Evolutionary conservation across 2,113 vertebrate genomes (phyloP).

Genomic region (Gobio gobio): DNA sequence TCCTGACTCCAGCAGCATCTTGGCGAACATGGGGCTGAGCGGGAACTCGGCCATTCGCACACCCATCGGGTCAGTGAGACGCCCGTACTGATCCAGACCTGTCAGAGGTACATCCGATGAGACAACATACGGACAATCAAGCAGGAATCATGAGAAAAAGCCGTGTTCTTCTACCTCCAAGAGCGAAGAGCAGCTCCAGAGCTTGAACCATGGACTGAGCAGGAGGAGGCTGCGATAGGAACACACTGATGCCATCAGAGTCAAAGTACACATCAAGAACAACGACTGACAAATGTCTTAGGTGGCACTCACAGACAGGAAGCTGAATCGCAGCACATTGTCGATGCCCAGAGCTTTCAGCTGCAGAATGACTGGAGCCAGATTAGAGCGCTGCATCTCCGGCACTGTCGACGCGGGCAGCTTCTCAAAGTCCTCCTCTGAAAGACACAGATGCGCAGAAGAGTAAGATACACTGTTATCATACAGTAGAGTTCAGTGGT

Average conservation of each 20-base stretch:
- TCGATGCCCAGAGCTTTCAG: constrained; percentile 97
- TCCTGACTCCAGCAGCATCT: constrained; percentile 98
- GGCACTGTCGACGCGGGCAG: constrained; percentile 88
- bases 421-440: constrained; percentile 97
- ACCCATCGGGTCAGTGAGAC: constrained; percentile 91
- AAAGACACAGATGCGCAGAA: constrained; percentile 50
- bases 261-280: background rate
- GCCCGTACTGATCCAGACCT: constrained; percentile 96
- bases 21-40: constrained; percentile 97
- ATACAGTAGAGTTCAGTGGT: background rate
- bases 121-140: constrained; percentile 12
- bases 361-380: constrained; percentile 95
- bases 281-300: constrained; percentile 21
- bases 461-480: background rate
- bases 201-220: constrained; percentile 99
- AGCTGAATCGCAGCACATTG: constrained; percentile 96
- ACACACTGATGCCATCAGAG: background rate
- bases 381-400: constrained; percentile 97
- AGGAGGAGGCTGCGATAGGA: constrained; percentile 86
- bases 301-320: constrained; percentile 88
- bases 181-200: constrained; percentile 92
- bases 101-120: constrained; percentile 26
- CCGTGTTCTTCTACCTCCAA: constrained; percentile 84
- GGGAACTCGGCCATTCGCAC: constrained; percentile 97
- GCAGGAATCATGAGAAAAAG: too few species aligned